Conservation (phyloP, 2,888 invertebrate species). For the Xylota segnis region DNA sequence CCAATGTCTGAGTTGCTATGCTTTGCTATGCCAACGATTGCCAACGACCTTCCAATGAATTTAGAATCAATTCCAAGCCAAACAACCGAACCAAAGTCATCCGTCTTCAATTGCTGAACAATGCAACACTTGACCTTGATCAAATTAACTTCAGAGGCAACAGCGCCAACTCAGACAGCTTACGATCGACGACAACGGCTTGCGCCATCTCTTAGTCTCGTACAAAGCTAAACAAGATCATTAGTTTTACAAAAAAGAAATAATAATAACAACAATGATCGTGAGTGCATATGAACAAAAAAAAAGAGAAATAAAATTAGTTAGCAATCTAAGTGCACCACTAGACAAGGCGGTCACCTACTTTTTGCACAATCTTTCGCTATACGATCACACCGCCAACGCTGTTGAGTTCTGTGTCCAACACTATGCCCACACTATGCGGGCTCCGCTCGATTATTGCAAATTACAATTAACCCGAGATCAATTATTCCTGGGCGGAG, state of each 20-base stretch:
- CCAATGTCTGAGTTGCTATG: background rate
- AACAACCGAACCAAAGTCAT: conserved; percentile 37
- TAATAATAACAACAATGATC: conserved; percentile 16
- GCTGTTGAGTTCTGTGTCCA: conserved; percentile 9
- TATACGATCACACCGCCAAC: conserved; percentile 36
- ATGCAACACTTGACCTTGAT: conserved; percentile 66
- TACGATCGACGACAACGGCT: conserved; percentile 6
- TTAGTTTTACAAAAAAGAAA: conserved; percentile 27
- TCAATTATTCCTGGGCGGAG: conserved; percentile 53
- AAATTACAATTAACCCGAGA: conserved; percentile 74
- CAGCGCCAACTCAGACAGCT: conserved; percentile 30
- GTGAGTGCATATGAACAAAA: conserved; percentile 30
- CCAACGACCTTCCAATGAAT: conserved; percentile 45
- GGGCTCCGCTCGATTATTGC: conserved; percentile 50
- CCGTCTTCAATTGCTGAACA: conserved; percentile 60
- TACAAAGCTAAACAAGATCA: conserved; percentile 30
- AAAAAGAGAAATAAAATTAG: conserved; percentile 48
- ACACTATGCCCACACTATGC: conserved; percentile 53
- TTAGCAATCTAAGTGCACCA: conserved; percentile 57
- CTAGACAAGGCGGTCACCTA: conserved; percentile 70
- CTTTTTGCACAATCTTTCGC: conserved; percentile 51
- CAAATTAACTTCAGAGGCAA: conserved; percentile 61
- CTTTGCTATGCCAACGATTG: background rate
- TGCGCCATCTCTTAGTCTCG: conserved; percentile 38
- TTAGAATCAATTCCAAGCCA: conserved; percentile 53